These are phyloP conservation scores for Tetragonula clypearis DNA, from an alignment of 1,140 invertebrate genomes.

Conservation along the genomic window DNA sequence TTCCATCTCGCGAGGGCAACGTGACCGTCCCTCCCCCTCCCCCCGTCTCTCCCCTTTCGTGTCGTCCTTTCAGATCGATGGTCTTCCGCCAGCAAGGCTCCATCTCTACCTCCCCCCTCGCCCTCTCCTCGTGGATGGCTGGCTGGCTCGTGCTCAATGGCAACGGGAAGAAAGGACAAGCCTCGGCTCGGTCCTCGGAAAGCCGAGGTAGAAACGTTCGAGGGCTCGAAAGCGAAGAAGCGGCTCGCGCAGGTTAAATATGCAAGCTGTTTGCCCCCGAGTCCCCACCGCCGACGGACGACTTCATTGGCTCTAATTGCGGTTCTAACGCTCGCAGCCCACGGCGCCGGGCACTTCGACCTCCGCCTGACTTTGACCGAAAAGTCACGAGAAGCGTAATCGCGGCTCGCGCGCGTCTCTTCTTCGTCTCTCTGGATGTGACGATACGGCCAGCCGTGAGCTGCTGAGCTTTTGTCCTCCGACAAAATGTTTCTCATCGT, in stretches of 20 bases:
- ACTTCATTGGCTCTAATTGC: slow-evolving; percentile 74
- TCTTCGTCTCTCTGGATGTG: too few species aligned
- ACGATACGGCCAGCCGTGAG: not conserved
- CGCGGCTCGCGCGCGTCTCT: slow-evolving; percentile 28
- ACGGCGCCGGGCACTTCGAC: slow-evolving; percentile 59
- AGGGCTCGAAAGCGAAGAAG: slow-evolving; percentile 23
- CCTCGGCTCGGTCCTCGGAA: not conserved
- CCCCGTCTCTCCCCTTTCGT: too few species aligned
- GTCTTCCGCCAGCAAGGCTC: not conserved
- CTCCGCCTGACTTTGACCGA: slow-evolving; percentile 45
- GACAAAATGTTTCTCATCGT: not conserved
- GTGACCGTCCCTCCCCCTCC: not conserved
- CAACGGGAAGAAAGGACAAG: slow-evolving; percentile 20
- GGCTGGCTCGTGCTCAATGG: not conserved
- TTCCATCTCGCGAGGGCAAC: slow-evolving; percentile 18
- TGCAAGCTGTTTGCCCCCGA: slow-evolving; percentile 70
- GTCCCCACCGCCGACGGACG: slow-evolving; percentile 60
- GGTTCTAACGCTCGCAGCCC: slow-evolving; percentile 70
- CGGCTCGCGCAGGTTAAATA: slow-evolving; percentile 70
- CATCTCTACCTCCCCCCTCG: not conserved
- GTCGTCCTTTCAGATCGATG: slow-evolving; percentile 52
- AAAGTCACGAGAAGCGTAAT: slow-evolving; percentile 53
- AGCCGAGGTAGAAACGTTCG: slow-evolving; percentile 32
- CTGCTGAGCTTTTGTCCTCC: too few species aligned
- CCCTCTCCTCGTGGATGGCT: too few species aligned